Evolutionary conservation across 2,888 invertebrate genomes (phyloP), one percentile per base, ranked within the genome.

Genomic region (Noctua janthe): DNA sequence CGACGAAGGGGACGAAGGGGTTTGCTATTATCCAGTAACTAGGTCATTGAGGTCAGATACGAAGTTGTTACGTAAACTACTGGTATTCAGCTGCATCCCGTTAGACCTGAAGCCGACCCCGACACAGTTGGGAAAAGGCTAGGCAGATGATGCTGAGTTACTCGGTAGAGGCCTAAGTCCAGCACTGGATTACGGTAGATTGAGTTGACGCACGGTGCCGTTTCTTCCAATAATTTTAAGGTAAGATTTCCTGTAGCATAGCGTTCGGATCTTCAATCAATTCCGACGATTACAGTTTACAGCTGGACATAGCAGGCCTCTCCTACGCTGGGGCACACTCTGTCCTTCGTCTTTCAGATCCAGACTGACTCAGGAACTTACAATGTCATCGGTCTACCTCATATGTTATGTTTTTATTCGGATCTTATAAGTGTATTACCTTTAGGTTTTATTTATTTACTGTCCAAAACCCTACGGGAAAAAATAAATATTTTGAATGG

Each of bases 401-500:
- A 39, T 23, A 39, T 35, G 17, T 35, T 13, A 29, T 59, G 59
- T 59, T 59, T 59, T 29, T 62, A 29, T 29, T 62, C 5, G 7
- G 29, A 62, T 15, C 59, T 13, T 23, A 4, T 29, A 29, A 13
- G n/a, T 2, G n/a, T 29, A n/a, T 23, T 23, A n/a, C n/a, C 23
- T 59, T 11, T n/a, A 39, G 17, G 13, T 82, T 72, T 62, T 59
- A 67, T 81, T 70, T 71, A 59, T 43, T 43, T n/a, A 2, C 39
- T 0, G 35, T 59, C 35, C 47, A 51, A 78, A 59, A 20, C 11
- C 10, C 15, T 29, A 7, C 6, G n/a, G 15, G 49, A 3, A 56
- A 78, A 72, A 73, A 83, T 47, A 71, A 71, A 69, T 56, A 75
- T 84, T 54, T 39, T 69, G n/a, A 47, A 75, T 54, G 29, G 51